These are phyloP conservation scores for Idaea dimidiata DNA, from an alignment of 2,888 invertebrate species.

Conservation along the genomic window DNA sequence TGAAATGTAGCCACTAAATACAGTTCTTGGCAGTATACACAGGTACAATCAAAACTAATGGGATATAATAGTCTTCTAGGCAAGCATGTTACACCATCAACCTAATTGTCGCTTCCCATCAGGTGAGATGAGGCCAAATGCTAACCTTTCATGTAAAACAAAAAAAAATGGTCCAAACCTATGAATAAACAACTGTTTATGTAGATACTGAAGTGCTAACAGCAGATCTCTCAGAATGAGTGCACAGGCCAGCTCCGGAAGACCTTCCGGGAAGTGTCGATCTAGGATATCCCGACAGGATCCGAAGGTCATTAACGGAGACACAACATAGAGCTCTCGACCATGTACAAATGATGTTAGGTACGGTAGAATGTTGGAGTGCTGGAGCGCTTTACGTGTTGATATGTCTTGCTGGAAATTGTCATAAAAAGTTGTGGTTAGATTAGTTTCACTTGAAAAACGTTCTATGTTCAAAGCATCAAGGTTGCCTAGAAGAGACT, in stretches of 20 bases:
- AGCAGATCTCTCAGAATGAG: constrained; percentile 90
- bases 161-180: constrained; percentile 72
- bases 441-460: constrained; percentile 2
- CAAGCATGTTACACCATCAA: too few relatives aligned
- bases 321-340: constrained; percentile 89
- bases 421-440: not conserved
- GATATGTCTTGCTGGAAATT: constrained; percentile 87
- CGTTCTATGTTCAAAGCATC: too few relatives aligned
- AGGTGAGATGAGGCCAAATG: too few relatives aligned
- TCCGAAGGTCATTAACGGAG: constrained; percentile 91
- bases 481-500: too few relatives aligned
- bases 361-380: constrained; percentile 89
- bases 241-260: constrained; percentile 91
- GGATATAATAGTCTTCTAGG: too few relatives aligned
- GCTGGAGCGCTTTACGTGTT: constrained; percentile 87
- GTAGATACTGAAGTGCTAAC: constrained; percentile 90
- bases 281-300: constrained; percentile 90
- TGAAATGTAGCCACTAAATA: not conserved
- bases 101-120: too few relatives aligned
- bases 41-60: too few relatives aligned
- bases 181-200: constrained; percentile 91
- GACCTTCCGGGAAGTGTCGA: constrained; percentile 87
- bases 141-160: too few relatives aligned
- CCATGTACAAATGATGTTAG: constrained; percentile 88
- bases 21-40: too few relatives aligned